Percentiles rank a stretch among this genome's conserved stretches.
Evolutionary conservation across 2,797 vertebrate genomes (phyloP).

Genomic region (Pseudomugil gertrudae): DNA sequence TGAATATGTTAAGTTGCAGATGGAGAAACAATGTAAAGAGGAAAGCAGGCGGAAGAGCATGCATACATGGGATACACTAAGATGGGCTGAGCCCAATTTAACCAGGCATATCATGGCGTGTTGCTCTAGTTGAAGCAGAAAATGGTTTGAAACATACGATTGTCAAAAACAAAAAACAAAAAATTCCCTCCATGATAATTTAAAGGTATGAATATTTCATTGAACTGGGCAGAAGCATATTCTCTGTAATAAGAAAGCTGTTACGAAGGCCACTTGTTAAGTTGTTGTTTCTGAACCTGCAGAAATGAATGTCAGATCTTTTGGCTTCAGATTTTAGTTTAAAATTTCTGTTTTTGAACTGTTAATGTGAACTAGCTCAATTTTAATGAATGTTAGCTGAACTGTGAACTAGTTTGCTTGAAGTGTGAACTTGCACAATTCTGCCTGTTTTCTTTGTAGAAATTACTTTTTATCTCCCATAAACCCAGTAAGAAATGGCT

Average conservation of each 20-base stretch:
- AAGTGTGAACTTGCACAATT: not conserved
- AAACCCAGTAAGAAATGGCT: not conserved
- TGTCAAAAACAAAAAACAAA: not conserved
- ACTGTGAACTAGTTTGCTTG: not conserved
- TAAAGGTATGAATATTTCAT: not conserved
- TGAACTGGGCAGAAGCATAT: not conserved
- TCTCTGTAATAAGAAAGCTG: not conserved
- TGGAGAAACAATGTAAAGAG: too few relatives aligned
- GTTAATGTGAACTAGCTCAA: not conserved
- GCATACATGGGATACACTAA: too few relatives aligned
- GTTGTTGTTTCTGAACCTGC: not conserved
- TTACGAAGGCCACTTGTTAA: not conserved
- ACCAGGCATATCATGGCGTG: not conserved
- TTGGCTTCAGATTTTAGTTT: not conserved
- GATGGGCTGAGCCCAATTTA: not conserved
- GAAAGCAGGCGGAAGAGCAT: too few relatives aligned
- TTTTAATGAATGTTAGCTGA: not conserved
- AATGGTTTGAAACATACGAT: not conserved
- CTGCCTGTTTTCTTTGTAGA: not conserved
- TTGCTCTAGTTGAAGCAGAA: not conserved
- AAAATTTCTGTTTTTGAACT: not conserved
- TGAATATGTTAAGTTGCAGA: too few relatives aligned
- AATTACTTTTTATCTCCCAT: not conserved
- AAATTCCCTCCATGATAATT: not conserved
- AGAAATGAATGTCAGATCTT: not conserved